These are phyloP conservation scores for Parapsyche elsis DNA, from an alignment of 1,140 invertebrate species.

Conservation along the genomic window DNA sequence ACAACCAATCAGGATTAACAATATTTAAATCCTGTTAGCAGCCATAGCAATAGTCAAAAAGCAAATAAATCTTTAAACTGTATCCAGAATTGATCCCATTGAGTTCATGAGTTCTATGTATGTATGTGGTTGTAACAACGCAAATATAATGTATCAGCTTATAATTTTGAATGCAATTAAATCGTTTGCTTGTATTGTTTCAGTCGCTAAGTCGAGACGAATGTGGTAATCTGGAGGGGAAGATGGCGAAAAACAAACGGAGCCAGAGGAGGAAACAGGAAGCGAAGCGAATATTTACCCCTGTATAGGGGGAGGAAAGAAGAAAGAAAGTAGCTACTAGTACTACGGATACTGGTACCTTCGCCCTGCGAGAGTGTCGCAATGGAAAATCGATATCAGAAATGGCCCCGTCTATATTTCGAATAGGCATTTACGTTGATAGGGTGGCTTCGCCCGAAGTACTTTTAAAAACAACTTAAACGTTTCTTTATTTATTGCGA, in stretches of 20 bases:
- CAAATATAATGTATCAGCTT: too few relatives aligned
- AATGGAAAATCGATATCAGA: constrained; percentile 55
- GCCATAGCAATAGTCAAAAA: too few relatives aligned
- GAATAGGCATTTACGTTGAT: constrained; percentile 55
- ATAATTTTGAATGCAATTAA: neutral
- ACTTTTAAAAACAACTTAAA: constrained; percentile 57
- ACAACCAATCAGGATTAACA: too few relatives aligned
- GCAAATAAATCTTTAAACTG: too few relatives aligned
- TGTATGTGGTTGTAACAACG: neutral
- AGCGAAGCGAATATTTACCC: constrained; percentile 33
- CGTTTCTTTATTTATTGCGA: constrained; percentile 56
- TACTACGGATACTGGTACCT: constrained; percentile 25
- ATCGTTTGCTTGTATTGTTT: constrained; percentile 48
- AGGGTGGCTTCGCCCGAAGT: constrained; percentile 50
- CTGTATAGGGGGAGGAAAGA: constrained; percentile 12
- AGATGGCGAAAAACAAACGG: constrained; percentile 27
- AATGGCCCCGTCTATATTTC: constrained; percentile 56
- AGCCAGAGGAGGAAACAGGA: constrained; percentile 36
- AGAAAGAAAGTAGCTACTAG: constrained; percentile 25
- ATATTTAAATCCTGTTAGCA: too few relatives aligned
- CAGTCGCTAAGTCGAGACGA: constrained; percentile 49
- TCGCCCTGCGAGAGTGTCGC: constrained; percentile 48
- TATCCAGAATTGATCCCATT: too few relatives aligned
- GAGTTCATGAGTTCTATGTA: too few relatives aligned
- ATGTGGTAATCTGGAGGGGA: constrained; percentile 45